Conservation (phyloP, 2,113 vertebrate species). For the Stigmatopora argus region DNA sequence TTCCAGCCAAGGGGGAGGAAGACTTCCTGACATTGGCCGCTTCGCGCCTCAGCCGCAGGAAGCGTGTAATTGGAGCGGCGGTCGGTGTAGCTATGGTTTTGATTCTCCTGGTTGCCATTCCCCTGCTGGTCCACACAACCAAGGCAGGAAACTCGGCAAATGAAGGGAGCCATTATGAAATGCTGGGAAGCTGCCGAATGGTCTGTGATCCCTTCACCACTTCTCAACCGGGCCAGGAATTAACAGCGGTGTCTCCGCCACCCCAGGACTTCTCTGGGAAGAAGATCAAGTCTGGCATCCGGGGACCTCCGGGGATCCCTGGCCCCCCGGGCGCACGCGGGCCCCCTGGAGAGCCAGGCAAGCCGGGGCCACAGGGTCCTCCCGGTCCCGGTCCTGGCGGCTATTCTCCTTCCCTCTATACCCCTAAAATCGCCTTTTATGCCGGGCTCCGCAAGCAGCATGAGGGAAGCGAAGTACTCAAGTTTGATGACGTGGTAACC, state of each 20-base stretch:
- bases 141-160: constrained; percentile 71
- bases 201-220: constrained; percentile 83
- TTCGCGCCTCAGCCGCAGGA: constrained; percentile 86
- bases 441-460: constrained; percentile 90
- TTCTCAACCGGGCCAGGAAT: constrained; percentile 75
- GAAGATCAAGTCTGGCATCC: constrained; percentile 78
- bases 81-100: constrained; percentile 94
- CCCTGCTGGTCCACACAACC: constrained; percentile 88
- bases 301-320: constrained; percentile 77
- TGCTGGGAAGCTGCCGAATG: constrained; percentile 88
- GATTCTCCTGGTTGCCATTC: constrained; percentile 88
- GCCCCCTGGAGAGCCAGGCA: constrained; percentile 83
- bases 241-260: constrained; percentile 73
- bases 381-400: constrained; percentile 85
- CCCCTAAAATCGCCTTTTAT: constrained; percentile 93
- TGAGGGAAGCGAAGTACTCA: constrained; percentile 87
- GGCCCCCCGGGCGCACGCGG: constrained; percentile 81
- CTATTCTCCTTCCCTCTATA: constrained; percentile 83
- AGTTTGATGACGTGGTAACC: constrained; percentile 95
- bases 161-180: constrained; percentile 80
- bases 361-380: constrained; percentile 84
- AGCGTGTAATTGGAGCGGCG: constrained; percentile 86
- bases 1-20: constrained; percentile 89
- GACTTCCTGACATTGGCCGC: constrained; percentile 93
- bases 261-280: constrained; percentile 79